Evolutionary conservation across 1,140 invertebrate genomes (phyloP), one percentile per base, ranked within the genome.

Genomic region (Drosophila santomea): DNA sequence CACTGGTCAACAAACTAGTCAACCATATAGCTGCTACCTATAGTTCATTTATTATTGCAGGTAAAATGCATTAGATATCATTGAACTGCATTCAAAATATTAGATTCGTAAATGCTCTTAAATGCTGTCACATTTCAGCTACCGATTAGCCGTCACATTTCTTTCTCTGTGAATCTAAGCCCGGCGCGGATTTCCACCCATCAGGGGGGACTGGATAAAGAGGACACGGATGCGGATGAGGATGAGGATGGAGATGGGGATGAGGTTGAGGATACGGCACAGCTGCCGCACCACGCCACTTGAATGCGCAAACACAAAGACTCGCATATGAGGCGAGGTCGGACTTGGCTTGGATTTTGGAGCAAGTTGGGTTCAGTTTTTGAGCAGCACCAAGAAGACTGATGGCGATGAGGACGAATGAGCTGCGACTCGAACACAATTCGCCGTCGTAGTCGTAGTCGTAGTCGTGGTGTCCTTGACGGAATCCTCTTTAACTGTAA

Each of bases 231-330:
- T 62, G 60, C 39, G 50, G 38, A 38, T 60, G 32, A 23, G 48
- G 28, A 64, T 63, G 38, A 25, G 44, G 1, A 38, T 63, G 32
- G 23, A 44, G 36, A 38, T 63, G 32, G 32, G 44, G 32, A 74
- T 45, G 50, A 14, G 59, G 20, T 23, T 25, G 36, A 25, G 72
- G 52, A 64, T 39, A 44, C 39, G 69, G 54, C 60, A 45, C 57
- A 71, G 75, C 62, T 68, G 80, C 59, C 67, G 74, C 68, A 45
- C 54, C 66, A 84, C 81, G 73, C 60, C 82, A 82, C 83, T 86
- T 88, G 83, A 86, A 86, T 86, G 79, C 83, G 66, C 83, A 86
- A 86, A 86, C 83, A 86, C 82, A 86, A 88, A 86, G 82, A 82
- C 59, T 88, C 51, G 78, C 83, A 86, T 76, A 82, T 88, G 83